These are phyloP conservation scores for Zingel zingel DNA, from an alignment of 2,113 vertebrate species.

Conservation along the genomic window DNA sequence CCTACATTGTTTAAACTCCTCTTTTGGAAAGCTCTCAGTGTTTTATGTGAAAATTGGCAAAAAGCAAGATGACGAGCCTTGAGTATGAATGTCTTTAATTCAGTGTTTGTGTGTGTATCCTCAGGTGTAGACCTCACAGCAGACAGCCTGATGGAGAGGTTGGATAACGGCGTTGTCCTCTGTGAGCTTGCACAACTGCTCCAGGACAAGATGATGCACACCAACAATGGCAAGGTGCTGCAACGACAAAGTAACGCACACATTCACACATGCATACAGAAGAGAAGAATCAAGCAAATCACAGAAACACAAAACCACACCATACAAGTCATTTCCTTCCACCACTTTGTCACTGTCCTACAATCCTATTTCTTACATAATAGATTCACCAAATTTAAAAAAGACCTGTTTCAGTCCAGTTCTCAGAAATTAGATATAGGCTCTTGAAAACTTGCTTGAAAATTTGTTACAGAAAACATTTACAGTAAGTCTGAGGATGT, in stretches of 20 bases:
- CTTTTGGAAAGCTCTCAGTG: background rate
- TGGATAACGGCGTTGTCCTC: slow-evolving; percentile 96
- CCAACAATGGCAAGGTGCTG: slow-evolving; percentile 88
- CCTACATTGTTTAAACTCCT: background rate
- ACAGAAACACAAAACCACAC: background rate
- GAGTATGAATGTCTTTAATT: background rate
- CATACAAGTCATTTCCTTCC: background rate
- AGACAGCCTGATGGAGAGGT: slow-evolving; percentile 92
- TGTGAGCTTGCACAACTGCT: slow-evolving; percentile 93
- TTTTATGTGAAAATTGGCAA: background rate
- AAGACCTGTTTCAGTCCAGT: no score
- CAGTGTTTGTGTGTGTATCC: slow-evolving; percentile 12
- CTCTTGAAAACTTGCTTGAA: no score
- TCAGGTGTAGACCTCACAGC: slow-evolving; percentile 92
- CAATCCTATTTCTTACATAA: no score
- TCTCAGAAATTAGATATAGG: no score
- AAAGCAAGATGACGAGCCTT: background rate
- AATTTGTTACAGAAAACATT: no score
- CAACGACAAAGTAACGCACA: slow-evolving; percentile 17
- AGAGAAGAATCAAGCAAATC: background rate
- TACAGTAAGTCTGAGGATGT: background rate
- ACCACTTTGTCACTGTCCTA: background rate
- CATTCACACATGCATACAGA: slow-evolving; percentile 9
- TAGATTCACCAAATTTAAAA: no score
- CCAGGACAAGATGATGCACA: slow-evolving; percentile 92